phyloP scores from a whole-genome alignment of 2,797 vertebrate species.

The Odontamblyopus rebecca region DNA sequence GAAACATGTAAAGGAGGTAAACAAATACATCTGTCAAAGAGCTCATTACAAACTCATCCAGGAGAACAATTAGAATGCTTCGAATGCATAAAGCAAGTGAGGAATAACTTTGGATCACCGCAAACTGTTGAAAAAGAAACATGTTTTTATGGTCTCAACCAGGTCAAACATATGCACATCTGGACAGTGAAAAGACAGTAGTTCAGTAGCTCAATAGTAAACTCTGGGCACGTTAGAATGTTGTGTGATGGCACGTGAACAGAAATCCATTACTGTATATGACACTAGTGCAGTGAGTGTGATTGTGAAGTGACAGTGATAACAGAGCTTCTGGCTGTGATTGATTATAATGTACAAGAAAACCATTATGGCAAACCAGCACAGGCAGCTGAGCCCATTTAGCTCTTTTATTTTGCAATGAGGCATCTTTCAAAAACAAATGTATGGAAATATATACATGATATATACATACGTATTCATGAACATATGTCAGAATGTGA shows the following conservation, averaged over 20 bases:
- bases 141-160: too few species aligned
- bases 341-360: neutral
- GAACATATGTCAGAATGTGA: constrained; percentile 11
- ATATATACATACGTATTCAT: constrained; percentile 27
- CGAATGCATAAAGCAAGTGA: too few species aligned
- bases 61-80: too few species aligned
- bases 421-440: constrained; percentile 5
- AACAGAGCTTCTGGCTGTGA: neutral
- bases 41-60: too few species aligned
- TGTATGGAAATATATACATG: constrained; percentile 27
- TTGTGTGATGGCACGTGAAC: neutral
- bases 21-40: too few species aligned
- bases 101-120: too few species aligned
- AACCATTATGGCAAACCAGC: neutral
- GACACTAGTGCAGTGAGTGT: neutral
- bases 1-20: too few species aligned
- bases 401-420: constrained; percentile 10
- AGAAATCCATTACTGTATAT: neutral
- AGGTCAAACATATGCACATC: neutral
- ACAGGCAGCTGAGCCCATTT: neutral
- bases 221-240: neutral
- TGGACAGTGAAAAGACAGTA: neutral
- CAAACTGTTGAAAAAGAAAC: too few species aligned
- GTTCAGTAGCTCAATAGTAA: neutral
- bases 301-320: constrained; percentile 7